Conservation (phyloP, 1,140 invertebrate species). For the Hyposmocoma kahamanoa region DNA sequence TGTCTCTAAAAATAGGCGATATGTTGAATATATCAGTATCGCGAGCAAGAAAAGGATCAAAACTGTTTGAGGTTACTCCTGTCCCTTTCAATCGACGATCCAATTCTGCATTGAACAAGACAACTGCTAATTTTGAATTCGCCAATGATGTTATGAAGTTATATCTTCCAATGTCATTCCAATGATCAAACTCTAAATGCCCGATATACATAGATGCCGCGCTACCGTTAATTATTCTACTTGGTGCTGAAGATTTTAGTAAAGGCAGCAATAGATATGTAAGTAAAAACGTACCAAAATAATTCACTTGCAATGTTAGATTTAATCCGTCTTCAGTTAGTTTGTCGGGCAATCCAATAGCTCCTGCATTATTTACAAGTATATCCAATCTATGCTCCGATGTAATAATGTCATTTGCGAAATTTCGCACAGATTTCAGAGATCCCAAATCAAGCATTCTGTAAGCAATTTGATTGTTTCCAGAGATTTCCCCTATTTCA, state of each 20-base stretch:
- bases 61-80: slow-evolving; percentile 80
- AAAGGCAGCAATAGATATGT: slow-evolving; percentile 73
- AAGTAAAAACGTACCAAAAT: slow-evolving; percentile 75
- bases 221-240: slow-evolving; percentile 73
- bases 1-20: slow-evolving; percentile 62
- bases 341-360: slow-evolving; percentile 33
- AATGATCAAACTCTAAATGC: slow-evolving; percentile 77
- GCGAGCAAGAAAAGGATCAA: slow-evolving; percentile 87
- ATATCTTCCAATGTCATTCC: slow-evolving; percentile 73
- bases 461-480: slow-evolving; percentile 71
- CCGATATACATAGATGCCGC: slow-evolving; percentile 72
- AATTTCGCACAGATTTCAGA: slow-evolving; percentile 33
- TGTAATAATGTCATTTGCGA: slow-evolving; percentile 41
- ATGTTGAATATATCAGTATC: slow-evolving; percentile 82
- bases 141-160: slow-evolving; percentile 75
- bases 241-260: slow-evolving; percentile 75
- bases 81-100: slow-evolving; percentile 71
- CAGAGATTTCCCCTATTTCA: slow-evolving; percentile 73
- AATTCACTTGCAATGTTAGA: slow-evolving; percentile 73
- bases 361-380: slow-evolving; percentile 76
- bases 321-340: slow-evolving; percentile 72
- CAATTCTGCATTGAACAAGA: slow-evolving; percentile 81
- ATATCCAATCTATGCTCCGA: slow-evolving; percentile 68
- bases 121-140: slow-evolving; percentile 83
- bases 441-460: slow-evolving; percentile 42